phyloP scores from a whole-genome alignment of 2,113 vertebrate species.

The Ophiodon elongatus region DNA sequence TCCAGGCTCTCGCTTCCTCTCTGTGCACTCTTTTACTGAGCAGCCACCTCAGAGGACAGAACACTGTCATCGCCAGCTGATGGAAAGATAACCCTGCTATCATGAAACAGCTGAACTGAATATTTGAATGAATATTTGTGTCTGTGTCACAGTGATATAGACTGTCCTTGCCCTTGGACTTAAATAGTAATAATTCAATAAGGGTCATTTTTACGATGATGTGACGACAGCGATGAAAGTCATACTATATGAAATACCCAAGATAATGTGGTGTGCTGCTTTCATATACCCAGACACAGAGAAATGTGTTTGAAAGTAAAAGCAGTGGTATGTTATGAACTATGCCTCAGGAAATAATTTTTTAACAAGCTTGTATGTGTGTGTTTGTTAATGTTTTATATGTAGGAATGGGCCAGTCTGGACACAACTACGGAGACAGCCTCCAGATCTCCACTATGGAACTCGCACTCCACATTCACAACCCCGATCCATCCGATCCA shows the following conservation, averaged over 20 bases:
- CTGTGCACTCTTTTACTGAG: neutral
- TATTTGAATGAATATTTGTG: neutral
- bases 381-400: constrained; percentile 37
- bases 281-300: neutral
- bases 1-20: constrained; percentile 22
- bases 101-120: constrained; percentile 4
- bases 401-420: constrained; percentile 66
- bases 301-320: constrained; percentile 1
- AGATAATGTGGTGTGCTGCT: neutral
- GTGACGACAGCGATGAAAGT: neutral
- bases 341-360: constrained; percentile 21
- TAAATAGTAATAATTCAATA: neutral
- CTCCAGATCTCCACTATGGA: constrained; percentile 62
- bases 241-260: neutral
- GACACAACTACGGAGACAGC: constrained; percentile 25
- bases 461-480: constrained; percentile 71
- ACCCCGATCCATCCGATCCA: constrained; percentile 26
- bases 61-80: constrained; percentile 6
- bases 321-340: constrained; percentile 11
- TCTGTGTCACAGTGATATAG: neutral
- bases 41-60: constrained; percentile 2
- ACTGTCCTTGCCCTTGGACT: neutral
- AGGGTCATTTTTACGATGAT: neutral
- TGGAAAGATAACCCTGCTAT: constrained; percentile 12
- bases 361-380: constrained; percentile 25